A percentile compares a stretch with the other conserved stretches of the same genome.
Evolutionary conservation across 2,113 vertebrate genomes (phyloP).

Genomic region (Sinocyclocheilus anshuiensis): DNA sequence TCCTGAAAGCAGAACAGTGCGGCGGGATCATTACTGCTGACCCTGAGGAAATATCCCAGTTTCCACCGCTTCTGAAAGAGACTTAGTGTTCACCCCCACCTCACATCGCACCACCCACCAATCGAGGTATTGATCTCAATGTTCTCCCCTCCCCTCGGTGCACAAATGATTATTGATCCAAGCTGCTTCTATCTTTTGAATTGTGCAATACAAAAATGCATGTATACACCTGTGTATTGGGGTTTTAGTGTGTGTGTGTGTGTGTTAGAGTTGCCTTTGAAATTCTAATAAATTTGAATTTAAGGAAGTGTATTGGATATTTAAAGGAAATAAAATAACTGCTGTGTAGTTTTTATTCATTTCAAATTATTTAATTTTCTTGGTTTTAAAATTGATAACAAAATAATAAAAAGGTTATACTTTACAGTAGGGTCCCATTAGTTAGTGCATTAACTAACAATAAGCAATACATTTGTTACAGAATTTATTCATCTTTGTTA

Average conservation of each 20-base stretch:
- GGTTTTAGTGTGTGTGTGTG: not conserved
- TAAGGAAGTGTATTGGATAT: not conserved
- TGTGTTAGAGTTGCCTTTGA: not conserved
- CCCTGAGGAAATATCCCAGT: slow-evolving; percentile 6
- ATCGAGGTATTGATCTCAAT: slow-evolving; percentile 59
- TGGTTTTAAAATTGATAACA: not conserved
- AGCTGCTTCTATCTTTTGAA: slow-evolving; percentile 19
- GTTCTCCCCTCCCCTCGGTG: slow-evolving; percentile 19
- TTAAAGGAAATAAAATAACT: not conserved
- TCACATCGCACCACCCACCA: slow-evolving; percentile 1
- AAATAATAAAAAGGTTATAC: not conserved
- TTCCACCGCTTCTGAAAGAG: slow-evolving; percentile 4
- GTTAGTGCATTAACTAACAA: not conserved
- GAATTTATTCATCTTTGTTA: too few species aligned
- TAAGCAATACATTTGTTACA: too few species aligned
- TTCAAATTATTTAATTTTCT: not conserved
- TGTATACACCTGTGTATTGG: not conserved
- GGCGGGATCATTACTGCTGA: slow-evolving; percentile 18
- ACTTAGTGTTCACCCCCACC: not conserved
- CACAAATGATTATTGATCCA: slow-evolving; percentile 63
- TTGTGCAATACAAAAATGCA: slow-evolving; percentile 20
- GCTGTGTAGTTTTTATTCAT: not conserved
- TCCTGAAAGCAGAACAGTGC: not conserved
- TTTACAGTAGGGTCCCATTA: not conserved
- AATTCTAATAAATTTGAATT: not conserved